Evolutionary conservation across 1,140 invertebrate genomes (phyloP).

Genomic region (Halesus radiatus): DNA sequence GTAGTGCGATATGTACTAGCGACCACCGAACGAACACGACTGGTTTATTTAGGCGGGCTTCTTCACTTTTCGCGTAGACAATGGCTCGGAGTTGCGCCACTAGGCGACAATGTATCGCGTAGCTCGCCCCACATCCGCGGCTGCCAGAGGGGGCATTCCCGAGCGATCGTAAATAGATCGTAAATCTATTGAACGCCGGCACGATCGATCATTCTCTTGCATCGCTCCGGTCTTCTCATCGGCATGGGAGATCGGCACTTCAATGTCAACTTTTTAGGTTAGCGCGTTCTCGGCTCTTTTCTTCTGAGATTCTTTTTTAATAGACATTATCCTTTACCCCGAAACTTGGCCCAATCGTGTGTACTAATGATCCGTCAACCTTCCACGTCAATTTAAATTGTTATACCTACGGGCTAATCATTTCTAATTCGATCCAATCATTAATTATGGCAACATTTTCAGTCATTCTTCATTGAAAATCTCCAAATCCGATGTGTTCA

Average conservation of each 20-base stretch:
- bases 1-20: not conserved
- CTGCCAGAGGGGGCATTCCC: conserved; percentile 35
- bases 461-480: too few species aligned
- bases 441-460: too few species aligned
- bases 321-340: not conserved
- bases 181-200: conserved; percentile 31
- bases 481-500: too few species aligned
- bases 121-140: conserved; percentile 19
- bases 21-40: conserved; percentile 3
- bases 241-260: not conserved
- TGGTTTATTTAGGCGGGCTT: conserved; percentile 38
- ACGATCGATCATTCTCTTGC: conserved; percentile 15
- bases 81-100: conserved; percentile 33
- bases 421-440: too few species aligned
- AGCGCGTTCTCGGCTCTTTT: not conserved
- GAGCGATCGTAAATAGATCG: conserved; percentile 33
- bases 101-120: conserved; percentile 10
- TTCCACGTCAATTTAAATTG: not conserved
- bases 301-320: not conserved
- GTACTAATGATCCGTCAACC: not conserved
- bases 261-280: conserved; percentile 19
- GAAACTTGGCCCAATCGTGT: not conserved
- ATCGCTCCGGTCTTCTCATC: not conserved
- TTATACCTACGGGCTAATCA: too few species aligned
- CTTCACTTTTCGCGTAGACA: conserved; percentile 43